Evolutionary conservation across 2,797 vertebrate genomes (phyloP).

Genomic region (Scomberomorus guttatus): DNA sequence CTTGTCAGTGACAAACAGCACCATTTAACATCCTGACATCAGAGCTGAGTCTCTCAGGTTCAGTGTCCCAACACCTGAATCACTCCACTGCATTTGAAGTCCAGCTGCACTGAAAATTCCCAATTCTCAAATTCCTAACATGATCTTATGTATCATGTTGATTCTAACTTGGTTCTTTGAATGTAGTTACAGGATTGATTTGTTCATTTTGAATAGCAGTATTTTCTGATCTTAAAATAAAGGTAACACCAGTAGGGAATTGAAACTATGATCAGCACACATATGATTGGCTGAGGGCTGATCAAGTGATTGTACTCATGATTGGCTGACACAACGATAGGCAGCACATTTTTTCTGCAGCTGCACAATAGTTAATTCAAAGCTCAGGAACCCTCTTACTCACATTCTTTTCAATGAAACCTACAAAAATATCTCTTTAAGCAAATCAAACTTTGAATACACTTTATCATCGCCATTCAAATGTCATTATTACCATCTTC

Average conservation of each 20-base stretch:
- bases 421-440: too few relatives aligned
- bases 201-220: too few relatives aligned
- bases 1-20: constrained; percentile 60
- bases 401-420: too few relatives aligned
- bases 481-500: too few relatives aligned
- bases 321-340: not conserved
- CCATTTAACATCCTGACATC: constrained; percentile 62
- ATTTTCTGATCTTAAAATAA: not conserved
- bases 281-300: not conserved
- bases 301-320: not conserved
- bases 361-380: not conserved
- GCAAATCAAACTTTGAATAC: too few relatives aligned
- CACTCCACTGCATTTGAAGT: constrained; percentile 32
- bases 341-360: too few relatives aligned
- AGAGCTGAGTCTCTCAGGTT: constrained; percentile 28
- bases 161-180: not conserved
- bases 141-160: not conserved
- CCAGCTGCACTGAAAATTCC: constrained; percentile 27
- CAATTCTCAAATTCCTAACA: too few relatives aligned
- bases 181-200: not conserved
- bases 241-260: not conserved
- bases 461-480: too few relatives aligned
- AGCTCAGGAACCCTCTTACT: too few relatives aligned
- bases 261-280: too few relatives aligned
- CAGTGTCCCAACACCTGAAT: constrained; percentile 24